These are phyloP conservation scores for Brachionus sp. DNA, from an alignment of 1,140 invertebrate species.

Conservation along the genomic window DNA sequence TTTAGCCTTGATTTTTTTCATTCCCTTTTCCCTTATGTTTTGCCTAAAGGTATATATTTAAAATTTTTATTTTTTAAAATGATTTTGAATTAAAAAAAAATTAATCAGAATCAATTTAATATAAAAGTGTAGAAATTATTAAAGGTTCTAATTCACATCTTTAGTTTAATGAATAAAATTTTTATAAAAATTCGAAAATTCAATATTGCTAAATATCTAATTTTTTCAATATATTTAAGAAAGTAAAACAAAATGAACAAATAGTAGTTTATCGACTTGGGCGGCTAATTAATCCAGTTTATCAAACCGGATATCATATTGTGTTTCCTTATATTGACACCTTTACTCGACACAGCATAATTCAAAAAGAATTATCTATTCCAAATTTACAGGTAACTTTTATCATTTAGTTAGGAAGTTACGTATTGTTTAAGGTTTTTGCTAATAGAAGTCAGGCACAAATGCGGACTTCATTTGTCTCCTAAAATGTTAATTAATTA, in stretches of 20 bases:
- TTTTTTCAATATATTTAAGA: not conserved
- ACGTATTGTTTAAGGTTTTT: no score
- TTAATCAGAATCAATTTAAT: no score
- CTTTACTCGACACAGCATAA: not conserved
- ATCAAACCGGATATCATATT: slow-evolving; percentile 15
- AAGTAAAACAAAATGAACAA: slow-evolving; percentile 35
- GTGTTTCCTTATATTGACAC: slow-evolving; percentile 35
- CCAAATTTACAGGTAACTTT: slow-evolving; percentile 23
- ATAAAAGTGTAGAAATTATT: no score
- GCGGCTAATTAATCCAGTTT: not conserved
- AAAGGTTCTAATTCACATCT: no score
- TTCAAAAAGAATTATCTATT: slow-evolving; percentile 31
- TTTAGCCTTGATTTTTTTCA: not conserved
- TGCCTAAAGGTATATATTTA: slow-evolving; percentile 24
- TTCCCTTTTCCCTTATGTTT: not conserved
- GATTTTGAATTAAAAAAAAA: no score
- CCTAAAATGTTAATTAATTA: no score
- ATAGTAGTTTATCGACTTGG: slow-evolving; percentile 45
- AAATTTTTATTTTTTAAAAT: not conserved
- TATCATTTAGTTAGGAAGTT: not conserved
- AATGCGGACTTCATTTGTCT: no score
- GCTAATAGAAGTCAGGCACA: no score
- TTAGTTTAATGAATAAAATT: no score
- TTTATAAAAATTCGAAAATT: no score
- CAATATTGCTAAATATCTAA: not conserved